Evolutionary conservation across 35 echinoderm and acorn worm genomes (phyloP), one percentile per base, ranked within the genome.

Genomic region (Anneissia japonica): DNA sequence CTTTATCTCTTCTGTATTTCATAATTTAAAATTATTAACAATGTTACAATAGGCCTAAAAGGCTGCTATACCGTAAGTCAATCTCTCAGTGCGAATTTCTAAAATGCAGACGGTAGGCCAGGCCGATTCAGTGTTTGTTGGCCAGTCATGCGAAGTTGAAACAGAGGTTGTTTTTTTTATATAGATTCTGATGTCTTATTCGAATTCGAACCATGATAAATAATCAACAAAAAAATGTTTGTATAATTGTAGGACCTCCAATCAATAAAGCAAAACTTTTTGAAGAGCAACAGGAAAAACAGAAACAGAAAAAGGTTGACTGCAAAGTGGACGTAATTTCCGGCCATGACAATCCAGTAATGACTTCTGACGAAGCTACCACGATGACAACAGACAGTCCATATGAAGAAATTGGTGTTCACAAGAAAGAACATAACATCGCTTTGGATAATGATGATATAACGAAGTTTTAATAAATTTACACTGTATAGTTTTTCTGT

Each of bases 231-330:
- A 32, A 82, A 29, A 51, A 43, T 83, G 17, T 43, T 82, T 72
- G 38, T 83, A 80, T 75, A 36, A 19, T 90, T 73, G 13, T 80
- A 97, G 94, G 94, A 21, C 94, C 94, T 9, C 64, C 79, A 84
- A 72, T 93, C 2, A 97, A 97, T 51, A 92, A 93, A 46, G 90
- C 94, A 1, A 86, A 77, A 39, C 32, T 97, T 38, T 80, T 89
- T 13, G 41, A 90, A 35, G 90, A 90, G 23, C 94, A 97, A 82
- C 38, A 93, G 35, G 76, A 5, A 5, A 77, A 32, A 26, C 6
- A 81, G 23, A 81, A 37, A 0, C 4, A 21, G 3, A 38, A 3
- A 13, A 39, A 81, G 26, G 36, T 23, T 30, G 16, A 39, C n/a
- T 35, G 38, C 3, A 81, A 26, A 26, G 37, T 39, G 10, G 35